A percentile compares a stretch with the other conserved stretches of the same genome.
phyloP scores from a whole-genome alignment of 2,888 invertebrate species.

The Busseola fusca region DNA sequence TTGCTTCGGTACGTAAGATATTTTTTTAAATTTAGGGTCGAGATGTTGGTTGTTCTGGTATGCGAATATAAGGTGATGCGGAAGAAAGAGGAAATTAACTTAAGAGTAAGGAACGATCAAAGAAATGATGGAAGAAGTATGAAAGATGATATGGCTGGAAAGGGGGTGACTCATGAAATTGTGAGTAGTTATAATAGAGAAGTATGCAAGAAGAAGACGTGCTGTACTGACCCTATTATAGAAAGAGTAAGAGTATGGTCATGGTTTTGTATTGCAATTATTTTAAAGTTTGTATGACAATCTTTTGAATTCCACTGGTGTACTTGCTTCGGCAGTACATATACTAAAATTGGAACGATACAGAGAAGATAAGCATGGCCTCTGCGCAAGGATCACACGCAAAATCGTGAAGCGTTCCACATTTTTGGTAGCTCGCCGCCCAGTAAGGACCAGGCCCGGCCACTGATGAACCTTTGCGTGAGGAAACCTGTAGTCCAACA shows the following conservation, averaged over 20 bases:
- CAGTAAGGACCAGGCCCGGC: too few relatives aligned
- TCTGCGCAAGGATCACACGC: too few relatives aligned
- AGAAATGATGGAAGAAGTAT: background rate
- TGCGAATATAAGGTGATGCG: background rate
- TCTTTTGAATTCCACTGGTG: too few relatives aligned
- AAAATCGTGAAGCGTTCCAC: too few relatives aligned
- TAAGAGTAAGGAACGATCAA: background rate
- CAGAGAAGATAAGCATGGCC: too few relatives aligned
- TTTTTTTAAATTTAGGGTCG: background rate
- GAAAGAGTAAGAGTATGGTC: background rate
- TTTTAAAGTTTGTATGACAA: background rate
- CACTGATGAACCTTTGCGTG: background rate
- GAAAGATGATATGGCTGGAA: background rate
- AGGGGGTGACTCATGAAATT: background rate
- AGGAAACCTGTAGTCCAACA: background rate
- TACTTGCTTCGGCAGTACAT: too few relatives aligned
- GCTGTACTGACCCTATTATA: background rate
- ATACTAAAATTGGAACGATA: too few relatives aligned
- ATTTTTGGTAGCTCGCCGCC: too few relatives aligned
- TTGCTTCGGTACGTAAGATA: slow-evolving; percentile 92
- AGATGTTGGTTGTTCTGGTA: background rate
- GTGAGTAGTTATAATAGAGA: background rate
- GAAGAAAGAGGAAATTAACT: background rate
- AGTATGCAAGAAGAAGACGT: background rate
- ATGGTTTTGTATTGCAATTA: background rate